Base-by-base conservation (phyloP, 2,888 invertebrate species). In the Lissocephala sabroskyi region DNA sequence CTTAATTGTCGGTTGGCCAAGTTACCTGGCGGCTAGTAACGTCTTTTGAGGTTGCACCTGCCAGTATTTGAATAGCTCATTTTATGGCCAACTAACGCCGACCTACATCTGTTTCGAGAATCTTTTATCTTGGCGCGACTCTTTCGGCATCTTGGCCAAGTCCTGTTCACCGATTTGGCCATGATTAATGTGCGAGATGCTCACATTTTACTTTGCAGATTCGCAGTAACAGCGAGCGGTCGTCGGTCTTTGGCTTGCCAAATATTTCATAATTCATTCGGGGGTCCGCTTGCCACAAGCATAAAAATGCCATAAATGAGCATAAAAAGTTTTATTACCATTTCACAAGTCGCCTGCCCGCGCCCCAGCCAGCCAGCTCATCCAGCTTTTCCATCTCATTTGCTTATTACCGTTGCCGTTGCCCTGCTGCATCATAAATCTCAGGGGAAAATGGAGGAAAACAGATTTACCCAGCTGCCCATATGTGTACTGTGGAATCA, bases 251-350 rank as follows among this genome's bases (percentile, higher is more conserved):
- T 49, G 49, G 56, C 29, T 48, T 51, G 50, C 60, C 59, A 64
- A 64, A 68, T 73, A 65, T 76, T 68, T 76, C 65, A 68, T 76
- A 76, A 68, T 55, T 74, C 67, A 70, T 60, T 48, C n/a, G 3
- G 19, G 5, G 37, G 13, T 16, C 30, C 14, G 42, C 56, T 50
- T 47, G 50, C 46, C 63, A 46, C 39, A 52, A 52, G 54, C 70
- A 70, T 62, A 66, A 75, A 63, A 70, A 48, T 57, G 52, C 64
- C 61, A 58, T 71, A 61, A 70, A 64, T 64, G 62, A 49, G 61
- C 64, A 53, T 45, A 49, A 58, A 66, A 63, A 51, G 71, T 67
- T 67, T 67, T 67, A 67, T 67, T 71, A 61, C 75, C 71, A 60
- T 71, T 66, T 53, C 62, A 60, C 63, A 63, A 66, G 45, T 52